Base-by-base conservation (phyloP, 1,140 invertebrate genomes). In the Zaprionus tsacasi region DNA sequence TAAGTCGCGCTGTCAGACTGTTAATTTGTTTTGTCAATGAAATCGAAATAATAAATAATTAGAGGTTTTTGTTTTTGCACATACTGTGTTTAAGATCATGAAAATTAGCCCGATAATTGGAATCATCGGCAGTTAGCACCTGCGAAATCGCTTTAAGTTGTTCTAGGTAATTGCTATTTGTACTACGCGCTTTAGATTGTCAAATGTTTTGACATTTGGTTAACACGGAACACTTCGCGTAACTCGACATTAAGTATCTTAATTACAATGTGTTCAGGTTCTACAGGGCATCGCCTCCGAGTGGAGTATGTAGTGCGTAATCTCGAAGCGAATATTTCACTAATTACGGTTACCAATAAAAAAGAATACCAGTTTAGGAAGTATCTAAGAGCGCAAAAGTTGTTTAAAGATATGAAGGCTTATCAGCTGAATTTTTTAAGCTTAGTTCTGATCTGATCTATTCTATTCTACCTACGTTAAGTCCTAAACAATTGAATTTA, bases 1-100 rank as follows among this genome's bases (percentile, higher is more conserved):
- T 85, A 81, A 68, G 65, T 52, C 35, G 45, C 64, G 69, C 58
- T 59, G 52, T 35, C 43, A 12, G 75, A 81, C 67, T 85, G 68
- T 72, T 76, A 81, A 85, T 85, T 81, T 21, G 61, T 30, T 55
- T 79, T 79, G 56, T 64, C 82, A 86, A 79, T 79, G 78, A 79
- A 76, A 78, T 63, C 52, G 45, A 71, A 69, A 21, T 21, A 21
- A 50, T 61, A 33, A 63, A 71, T 69, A 66, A 78, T 75, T 73
- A 60, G 55, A 64, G 57, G 33, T 15, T 66, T 72, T 48, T 52
- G 63, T 72, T 21, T 48, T 52, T 13, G 8, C 15, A 13, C 12
- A 54, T 52, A 65, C 33, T 38, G 21, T 21, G n/a, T 21, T 21
- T 21, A 40, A n/a, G n/a, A 40, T 0, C 27, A 55, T 40, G 6